phyloP scores from a whole-genome alignment of 1,140 invertebrate genomes.

The Gonatopus flavifemur region DNA sequence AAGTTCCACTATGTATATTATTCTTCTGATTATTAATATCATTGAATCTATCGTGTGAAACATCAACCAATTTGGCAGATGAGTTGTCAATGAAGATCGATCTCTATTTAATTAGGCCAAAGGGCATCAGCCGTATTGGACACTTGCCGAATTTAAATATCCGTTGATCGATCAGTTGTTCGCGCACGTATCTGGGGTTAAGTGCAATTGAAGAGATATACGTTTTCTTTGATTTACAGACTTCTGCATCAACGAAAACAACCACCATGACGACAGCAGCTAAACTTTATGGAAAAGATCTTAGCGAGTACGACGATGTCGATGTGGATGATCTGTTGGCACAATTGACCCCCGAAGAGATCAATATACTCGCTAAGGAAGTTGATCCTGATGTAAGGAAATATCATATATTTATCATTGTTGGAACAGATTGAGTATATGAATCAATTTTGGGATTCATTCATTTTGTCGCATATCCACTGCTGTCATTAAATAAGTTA shows the following conservation, averaged over 20 bases:
- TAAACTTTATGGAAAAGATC: constrained; percentile 89
- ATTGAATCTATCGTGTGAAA: neutral
- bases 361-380: constrained; percentile 96
- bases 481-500: constrained; percentile 6
- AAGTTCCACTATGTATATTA: too few relatives aligned
- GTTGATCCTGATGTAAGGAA: constrained; percentile 97
- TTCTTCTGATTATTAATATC: neutral
- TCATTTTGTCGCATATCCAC: too few relatives aligned
- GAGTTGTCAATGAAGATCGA: constrained; percentile 53
- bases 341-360: constrained; percentile 92
- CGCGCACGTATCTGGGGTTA: constrained; percentile 7
- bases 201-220: neutral
- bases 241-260: constrained; percentile 81
- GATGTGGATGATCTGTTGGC: constrained; percentile 95
- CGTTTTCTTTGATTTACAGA: constrained; percentile 63
- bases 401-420: constrained; percentile 1
- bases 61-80: constrained; percentile 37
- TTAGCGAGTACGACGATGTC: constrained; percentile 92
- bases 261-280: constrained; percentile 85
- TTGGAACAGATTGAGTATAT: too few relatives aligned
- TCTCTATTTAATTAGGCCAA: constrained; percentile 45
- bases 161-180: constrained; percentile 28
- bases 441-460: too few relatives aligned
- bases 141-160: constrained; percentile 41
- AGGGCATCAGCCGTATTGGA: constrained; percentile 50